Percentiles rank a stretch among this genome's conserved stretches.
phyloP scores from a whole-genome alignment of 2,888 invertebrate genomes.

The Monoplex corrugatus region DNA sequence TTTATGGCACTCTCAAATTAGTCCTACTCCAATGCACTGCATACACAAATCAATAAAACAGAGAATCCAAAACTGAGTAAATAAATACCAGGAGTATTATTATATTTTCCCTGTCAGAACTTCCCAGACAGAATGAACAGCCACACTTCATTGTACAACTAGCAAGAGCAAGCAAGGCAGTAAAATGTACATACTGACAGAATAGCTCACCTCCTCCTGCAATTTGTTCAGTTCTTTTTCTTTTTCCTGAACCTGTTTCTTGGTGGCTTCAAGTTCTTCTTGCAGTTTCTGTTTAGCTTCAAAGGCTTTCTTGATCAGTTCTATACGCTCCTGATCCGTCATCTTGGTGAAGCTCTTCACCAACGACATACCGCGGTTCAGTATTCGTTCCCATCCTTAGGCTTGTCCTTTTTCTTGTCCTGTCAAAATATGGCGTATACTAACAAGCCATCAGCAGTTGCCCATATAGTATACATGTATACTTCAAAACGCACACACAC shows the following conservation, averaged over 20 bases:
- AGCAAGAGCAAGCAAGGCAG: no score
- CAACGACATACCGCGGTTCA: constrained; percentile 70
- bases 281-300: constrained; percentile 71
- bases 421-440: neutral
- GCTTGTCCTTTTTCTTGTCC: constrained; percentile 1
- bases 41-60: no score
- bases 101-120: no score
- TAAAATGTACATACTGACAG: no score
- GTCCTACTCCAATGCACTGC: no score
- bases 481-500: neutral
- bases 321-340: constrained; percentile 73
- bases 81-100: no score
- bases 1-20: no score
- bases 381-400: constrained; percentile 62
- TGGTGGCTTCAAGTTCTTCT: constrained; percentile 70
- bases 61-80: no score
- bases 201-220: constrained; percentile 67
- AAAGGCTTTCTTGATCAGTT: constrained; percentile 73
- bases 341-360: constrained; percentile 73
- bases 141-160: no score
- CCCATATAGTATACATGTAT: neutral
- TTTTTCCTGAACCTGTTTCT: constrained; percentile 71
- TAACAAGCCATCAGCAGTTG: neutral
- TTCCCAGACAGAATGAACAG: no score
- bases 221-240: constrained; percentile 68